phyloP scores from a whole-genome alignment of 2,113 vertebrate genomes.

The Symphodus melops region DNA sequence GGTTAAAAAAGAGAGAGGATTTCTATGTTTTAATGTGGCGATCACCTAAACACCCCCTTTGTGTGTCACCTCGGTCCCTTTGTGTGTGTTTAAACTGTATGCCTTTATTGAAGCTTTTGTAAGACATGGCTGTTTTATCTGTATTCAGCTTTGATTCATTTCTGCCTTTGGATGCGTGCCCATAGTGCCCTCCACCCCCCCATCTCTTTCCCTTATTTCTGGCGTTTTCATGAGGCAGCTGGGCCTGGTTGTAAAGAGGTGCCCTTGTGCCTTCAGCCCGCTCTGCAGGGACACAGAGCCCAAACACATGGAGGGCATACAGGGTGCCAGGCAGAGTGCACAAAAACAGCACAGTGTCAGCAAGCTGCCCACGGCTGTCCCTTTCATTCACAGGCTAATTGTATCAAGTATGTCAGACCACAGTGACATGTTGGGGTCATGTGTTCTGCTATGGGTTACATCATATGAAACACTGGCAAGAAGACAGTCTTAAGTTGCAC shows the following conservation, averaged over 20 bases:
- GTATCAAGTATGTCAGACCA: too few species aligned
- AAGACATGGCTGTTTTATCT: constrained; percentile 13
- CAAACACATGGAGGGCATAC: constrained; percentile 53
- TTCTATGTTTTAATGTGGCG: background rate
- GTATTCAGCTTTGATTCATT: constrained; percentile 50
- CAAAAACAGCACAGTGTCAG: constrained; percentile 52
- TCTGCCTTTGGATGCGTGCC: constrained; percentile 36
- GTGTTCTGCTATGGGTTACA: background rate
- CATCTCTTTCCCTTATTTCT: constrained; percentile 9
- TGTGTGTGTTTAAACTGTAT: background rate
- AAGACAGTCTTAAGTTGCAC: too few species aligned
- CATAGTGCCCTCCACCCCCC: constrained; percentile 28
- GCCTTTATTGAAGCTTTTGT: constrained; percentile 23
- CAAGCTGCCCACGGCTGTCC: constrained; percentile 31
- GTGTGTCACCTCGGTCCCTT: background rate
- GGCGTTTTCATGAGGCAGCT: constrained; percentile 60
- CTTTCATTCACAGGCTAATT: constrained; percentile 32
- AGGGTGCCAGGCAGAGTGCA: constrained; percentile 54
- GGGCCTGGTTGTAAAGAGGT: constrained; percentile 58
- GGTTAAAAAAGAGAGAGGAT: background rate
- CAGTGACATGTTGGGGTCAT: constrained; percentile 13
- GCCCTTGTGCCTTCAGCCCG: constrained; percentile 58
- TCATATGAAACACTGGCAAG: background rate
- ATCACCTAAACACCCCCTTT: constrained; percentile 18
- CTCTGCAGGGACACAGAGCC: constrained; percentile 41